Base-by-base conservation (phyloP, 1,140 invertebrate species). In the Eciton burchellii region DNA sequence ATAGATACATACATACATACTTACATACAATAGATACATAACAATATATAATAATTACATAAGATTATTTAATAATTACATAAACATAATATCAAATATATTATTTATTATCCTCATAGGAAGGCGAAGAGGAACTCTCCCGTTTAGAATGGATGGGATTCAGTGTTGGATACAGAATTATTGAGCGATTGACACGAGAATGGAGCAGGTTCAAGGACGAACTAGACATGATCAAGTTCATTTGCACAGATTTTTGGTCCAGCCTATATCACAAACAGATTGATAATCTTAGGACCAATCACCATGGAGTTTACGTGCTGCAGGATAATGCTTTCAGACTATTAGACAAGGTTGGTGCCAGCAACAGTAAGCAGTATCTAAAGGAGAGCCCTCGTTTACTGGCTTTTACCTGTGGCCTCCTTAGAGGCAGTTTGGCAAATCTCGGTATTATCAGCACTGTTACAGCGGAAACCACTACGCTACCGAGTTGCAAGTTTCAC, bases 171-270 rank as follows among this genome's bases (percentile, higher is more conserved):
- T 99, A 98, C 92, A 96, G 98, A 92, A 95, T 99, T 82, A 98
- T 98, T 90, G 98, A 99, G 95, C 96, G 98, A 85, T 94, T 99
- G 66, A 98, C 98, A 0, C 97, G 97, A 92, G 99, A 99, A 91
- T 97, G 97, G 94, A 96, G 97, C 3, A 94, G 98, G 76, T 99
- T 99, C 91, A 99, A 99, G 94, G 98, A 99, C 94, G 99, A 99
- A 94, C 92, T 99, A 45, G 99, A 99, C 88, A 99, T 98, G 26
- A 98, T 99, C 94, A 99, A 99, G 93, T 99, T 99, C 89, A 98
- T 99, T 54, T 99, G 99, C 91, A 99, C 99, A 85, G 99, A 99
- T 92, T 99, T 99, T 91, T 99, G 99, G 99, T 97, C 97, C 26
- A 96, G 97, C 41, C 96, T 99, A 24, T 99, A 99, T 92, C 99